phyloP scores from a whole-genome alignment of 2,113 vertebrate species.

The Plecturocebus donacophilus region DNA sequence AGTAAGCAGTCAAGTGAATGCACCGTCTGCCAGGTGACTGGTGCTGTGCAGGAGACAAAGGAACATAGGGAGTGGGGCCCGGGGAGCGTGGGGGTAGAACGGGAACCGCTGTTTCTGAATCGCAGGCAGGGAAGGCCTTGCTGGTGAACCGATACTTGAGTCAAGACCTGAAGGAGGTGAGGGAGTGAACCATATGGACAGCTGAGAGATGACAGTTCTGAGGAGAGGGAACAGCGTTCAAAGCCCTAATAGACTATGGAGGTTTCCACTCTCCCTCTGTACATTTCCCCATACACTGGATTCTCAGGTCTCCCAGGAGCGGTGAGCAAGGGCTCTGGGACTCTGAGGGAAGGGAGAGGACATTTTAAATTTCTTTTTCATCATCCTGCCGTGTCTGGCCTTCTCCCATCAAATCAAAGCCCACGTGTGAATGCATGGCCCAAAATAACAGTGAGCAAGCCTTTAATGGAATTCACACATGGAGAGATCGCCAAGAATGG shows the following conservation, averaged over 20 bases:
- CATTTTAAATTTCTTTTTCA: constrained; percentile 55
- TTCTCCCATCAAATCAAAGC: constrained; percentile 60
- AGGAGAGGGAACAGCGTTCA: background rate
- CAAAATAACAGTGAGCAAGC: constrained; percentile 64
- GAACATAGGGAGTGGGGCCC: background rate
- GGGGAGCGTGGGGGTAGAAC: too few relatives aligned
- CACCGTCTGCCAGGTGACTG: background rate
- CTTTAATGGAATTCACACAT: constrained; percentile 65
- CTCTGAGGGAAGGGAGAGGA: background rate
- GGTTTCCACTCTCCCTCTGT: background rate
- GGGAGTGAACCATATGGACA: background rate
- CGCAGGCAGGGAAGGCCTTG: background rate
- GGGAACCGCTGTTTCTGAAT: background rate
- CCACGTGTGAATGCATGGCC: constrained; percentile 43
- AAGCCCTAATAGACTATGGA: background rate
- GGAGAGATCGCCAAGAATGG: constrained; percentile 61
- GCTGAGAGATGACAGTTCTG: background rate
- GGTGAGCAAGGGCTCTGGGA: background rate
- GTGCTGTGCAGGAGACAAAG: background rate
- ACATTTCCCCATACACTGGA: background rate
- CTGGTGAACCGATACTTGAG: background rate
- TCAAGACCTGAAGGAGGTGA: background rate
- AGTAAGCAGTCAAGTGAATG: too few relatives aligned
- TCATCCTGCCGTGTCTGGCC: constrained; percentile 59
- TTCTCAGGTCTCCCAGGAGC: background rate